phyloP scores from a whole-genome alignment of 2,797 vertebrate genomes.

The Phaenicophaeus curvirostris region DNA sequence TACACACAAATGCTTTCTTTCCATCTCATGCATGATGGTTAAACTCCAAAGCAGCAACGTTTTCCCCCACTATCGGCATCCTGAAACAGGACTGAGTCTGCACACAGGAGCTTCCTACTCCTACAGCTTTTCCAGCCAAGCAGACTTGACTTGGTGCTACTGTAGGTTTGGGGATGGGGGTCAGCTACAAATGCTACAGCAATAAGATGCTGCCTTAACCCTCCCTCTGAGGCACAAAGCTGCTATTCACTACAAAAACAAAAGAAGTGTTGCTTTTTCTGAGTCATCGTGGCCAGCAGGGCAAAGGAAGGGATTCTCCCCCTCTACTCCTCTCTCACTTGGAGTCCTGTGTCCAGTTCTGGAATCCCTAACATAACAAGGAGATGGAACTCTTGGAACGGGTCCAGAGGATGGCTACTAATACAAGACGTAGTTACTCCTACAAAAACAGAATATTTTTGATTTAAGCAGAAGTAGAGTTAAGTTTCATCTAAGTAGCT shows the following conservation, averaged over 20 bases:
- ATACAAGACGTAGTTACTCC: no score
- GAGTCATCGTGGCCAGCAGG: no score
- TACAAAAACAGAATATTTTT: no score
- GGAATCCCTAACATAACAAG: no score
- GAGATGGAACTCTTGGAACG: no score
- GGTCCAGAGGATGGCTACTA: no score
- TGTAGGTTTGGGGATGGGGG: rapidly evolving
- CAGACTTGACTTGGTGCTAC: rapidly evolving
- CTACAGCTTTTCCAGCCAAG: not conserved
- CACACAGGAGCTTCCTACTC: rapidly evolving
- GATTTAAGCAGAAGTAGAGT: no score
- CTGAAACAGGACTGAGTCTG: rapidly evolving
- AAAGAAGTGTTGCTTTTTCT: no score
- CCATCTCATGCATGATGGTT: rapidly evolving
- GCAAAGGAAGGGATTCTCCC: no score
- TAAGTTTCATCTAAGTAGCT: no score
- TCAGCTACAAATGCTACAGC: rapidly evolving
- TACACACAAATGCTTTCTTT: not conserved
- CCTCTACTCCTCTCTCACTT: no score
- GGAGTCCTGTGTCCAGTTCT: no score
- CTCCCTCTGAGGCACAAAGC: rapidly evolving
- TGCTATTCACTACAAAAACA: rapidly evolving
- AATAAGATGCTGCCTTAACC: rapidly evolving
- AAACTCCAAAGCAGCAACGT: not conserved
- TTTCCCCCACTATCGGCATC: rapidly evolving